Base-by-base conservation (phyloP, 2,888 invertebrate genomes). In the Xylota segnis region DNA sequence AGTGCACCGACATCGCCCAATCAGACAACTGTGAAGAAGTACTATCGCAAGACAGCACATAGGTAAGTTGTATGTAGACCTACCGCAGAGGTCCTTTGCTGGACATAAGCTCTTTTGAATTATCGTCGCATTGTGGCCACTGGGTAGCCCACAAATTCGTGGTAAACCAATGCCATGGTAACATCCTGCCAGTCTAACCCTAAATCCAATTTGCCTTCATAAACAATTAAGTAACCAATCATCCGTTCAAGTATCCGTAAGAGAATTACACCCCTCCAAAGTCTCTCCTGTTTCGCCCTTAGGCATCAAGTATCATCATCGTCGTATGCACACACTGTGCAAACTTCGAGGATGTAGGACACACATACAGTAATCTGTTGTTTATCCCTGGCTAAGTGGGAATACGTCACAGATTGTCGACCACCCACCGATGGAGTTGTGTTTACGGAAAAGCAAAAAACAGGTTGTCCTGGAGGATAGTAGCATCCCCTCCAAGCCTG, bases 41-140 rank as follows among this genome's bases (percentile, higher is more conserved):
- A 92, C 88, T 92, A 92, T 87, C 91, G 92, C 37, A 91, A 92
- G 86, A 91, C 92, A 27, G 90, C 91, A 29, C 92, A 92, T 84
- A 91, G 92, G 92, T 92, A 83, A 91, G 92, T 91, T 14, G n/a
- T 63, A 78, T 43, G 50, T 78, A n/a, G n/a, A n/a, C n/a, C 52
- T 29, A 72, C 4, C n/a, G 10, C 3, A 12, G 18, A 5, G 6
- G 10, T 34, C 14, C 9, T 4, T 52, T 18, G 6, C 5, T 10
- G 37, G 23, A 23, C 23, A 23, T 10, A 37, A 9, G 6, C 37
- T 10, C 9, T 10, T 10, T 37, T 4, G 37, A 37, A 27, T 23
- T 5, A 18, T 10, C 12, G 50, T 47, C 45, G 18, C 4, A 47
- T 16, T 47, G 45, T 6, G 1, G 16, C 23, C 23, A 1, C 16